Evolutionary conservation across 2,113 vertebrate species (phyloP).

Genomic region (Lamprologus lemairii): DNA sequence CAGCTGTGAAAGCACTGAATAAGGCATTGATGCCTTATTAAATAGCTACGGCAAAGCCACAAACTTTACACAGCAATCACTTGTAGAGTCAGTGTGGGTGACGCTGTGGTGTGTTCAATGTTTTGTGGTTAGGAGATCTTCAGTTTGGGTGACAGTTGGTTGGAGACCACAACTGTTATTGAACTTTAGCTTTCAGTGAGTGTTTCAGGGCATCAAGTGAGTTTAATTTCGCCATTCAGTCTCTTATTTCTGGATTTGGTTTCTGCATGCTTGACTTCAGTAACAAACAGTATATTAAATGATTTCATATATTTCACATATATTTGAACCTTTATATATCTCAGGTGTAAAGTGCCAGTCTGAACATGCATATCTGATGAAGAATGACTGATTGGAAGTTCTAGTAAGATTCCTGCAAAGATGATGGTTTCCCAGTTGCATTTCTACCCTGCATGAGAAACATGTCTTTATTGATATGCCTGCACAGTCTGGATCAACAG

Average conservation of each 20-base stretch:
- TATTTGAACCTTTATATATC: not conserved
- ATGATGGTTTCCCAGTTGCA: not conserved
- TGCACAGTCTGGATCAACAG: not conserved
- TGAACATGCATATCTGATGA: not conserved
- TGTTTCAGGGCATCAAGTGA: not conserved
- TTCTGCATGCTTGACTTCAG: not conserved
- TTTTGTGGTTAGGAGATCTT: not conserved
- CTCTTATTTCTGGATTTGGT: not conserved
- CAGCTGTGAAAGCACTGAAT: not conserved
- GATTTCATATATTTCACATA: not conserved
- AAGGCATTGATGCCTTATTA: fast-evolving
- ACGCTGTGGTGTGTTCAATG: fast-evolving
- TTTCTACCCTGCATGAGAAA: not conserved
- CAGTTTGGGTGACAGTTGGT: not conserved
- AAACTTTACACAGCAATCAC: not conserved
- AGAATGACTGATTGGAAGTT: not conserved
- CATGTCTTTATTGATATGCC: not conserved
- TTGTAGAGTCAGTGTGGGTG: not conserved
- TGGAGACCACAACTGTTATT: not conserved
- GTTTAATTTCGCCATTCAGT: not conserved
- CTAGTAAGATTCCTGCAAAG: not conserved
- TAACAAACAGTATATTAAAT: not conserved
- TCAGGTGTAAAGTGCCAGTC: not conserved
- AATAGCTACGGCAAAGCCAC: not conserved
- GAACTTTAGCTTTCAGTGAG: not conserved